Conservation (phyloP, 2,113 vertebrate species). For the Tyrannus savana region DNA sequence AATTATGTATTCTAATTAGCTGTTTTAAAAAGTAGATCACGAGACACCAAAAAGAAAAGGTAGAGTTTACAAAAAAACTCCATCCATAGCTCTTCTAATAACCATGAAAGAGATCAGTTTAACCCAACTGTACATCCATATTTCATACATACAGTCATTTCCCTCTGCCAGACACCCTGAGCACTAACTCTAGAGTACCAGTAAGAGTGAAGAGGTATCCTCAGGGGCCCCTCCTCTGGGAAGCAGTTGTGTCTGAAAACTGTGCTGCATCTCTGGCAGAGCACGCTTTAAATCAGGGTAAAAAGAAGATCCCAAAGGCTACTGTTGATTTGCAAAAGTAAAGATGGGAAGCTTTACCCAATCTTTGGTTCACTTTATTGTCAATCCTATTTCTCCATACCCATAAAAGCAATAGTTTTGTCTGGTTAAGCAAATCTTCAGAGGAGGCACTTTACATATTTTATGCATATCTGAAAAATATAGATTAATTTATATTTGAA, state of each 20-base stretch:
- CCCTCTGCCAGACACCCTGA: neutral
- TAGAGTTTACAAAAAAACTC: neutral
- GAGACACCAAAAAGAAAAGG: neutral
- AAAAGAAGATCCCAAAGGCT: neutral
- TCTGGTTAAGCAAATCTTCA: neutral
- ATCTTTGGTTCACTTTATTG: neutral
- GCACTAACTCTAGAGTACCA: neutral
- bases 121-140: neutral
- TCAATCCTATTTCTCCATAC: neutral
- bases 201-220: neutral
- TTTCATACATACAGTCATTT: neutral
- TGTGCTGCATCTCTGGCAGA: neutral
- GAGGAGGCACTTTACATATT: neutral
- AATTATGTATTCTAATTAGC: neutral
- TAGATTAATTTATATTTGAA: neutral
- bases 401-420: neutral
- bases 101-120: neutral
- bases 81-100: neutral
- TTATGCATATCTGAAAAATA: neutral
- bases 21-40: neutral
- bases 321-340: neutral
- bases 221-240: neutral
- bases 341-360: neutral
- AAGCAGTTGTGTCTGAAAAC: neutral
- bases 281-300: fast-evolving